Evolutionary conservation across 2,797 vertebrate species (phyloP), one percentile per base, ranked within the genome.

Genomic region (Lindbergichthys nudifrons): DNA sequence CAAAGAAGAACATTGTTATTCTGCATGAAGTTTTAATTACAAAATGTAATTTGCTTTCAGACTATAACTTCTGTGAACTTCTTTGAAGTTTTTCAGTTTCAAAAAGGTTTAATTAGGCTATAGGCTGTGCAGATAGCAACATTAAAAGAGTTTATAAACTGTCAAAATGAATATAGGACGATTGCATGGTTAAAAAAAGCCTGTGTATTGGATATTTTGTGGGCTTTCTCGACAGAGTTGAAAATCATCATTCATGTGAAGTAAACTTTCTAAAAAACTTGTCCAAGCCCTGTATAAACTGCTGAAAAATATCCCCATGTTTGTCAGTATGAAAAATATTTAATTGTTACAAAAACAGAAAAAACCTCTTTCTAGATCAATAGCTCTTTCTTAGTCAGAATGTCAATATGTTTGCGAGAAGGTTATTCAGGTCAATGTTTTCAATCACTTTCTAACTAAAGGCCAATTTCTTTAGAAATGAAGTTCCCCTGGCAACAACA

Each of bases 1-100:
- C 62, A 81, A 79, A 70, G 62, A 83, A 66, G 9, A 81, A 2
- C 54, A 43, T 18, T 5, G 60, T 32, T 0, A 46, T 75, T 50
- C 79, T 18, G 18, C 4, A 70, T 39, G 15, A 11, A 47, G 12
- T 1, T 32, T 18, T 12, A 3, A 58, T n/a, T 41, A 1, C 12
- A 39, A 58, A 69, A 30, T 32, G 4, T 0, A 9, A n/a, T 42
- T 36, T 36, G 32, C 21, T 46, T 52, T 60, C 8, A 26, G 5
- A 10, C 14, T 45, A 39, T 54, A 48, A 60, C 21, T 65, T 62
- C 2, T 50, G 3, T 47, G 10, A 13, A 48, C 12, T 50, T 2
- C 18, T 62, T 36, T 41, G 3, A 26, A 60, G 12, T 30, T 53
- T 43, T 7, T 66, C 11, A 5, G 50, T 32, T 62, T 19, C 42